Base-by-base conservation (phyloP, 2,113 vertebrate species). In the Rostratula benghalensis region DNA sequence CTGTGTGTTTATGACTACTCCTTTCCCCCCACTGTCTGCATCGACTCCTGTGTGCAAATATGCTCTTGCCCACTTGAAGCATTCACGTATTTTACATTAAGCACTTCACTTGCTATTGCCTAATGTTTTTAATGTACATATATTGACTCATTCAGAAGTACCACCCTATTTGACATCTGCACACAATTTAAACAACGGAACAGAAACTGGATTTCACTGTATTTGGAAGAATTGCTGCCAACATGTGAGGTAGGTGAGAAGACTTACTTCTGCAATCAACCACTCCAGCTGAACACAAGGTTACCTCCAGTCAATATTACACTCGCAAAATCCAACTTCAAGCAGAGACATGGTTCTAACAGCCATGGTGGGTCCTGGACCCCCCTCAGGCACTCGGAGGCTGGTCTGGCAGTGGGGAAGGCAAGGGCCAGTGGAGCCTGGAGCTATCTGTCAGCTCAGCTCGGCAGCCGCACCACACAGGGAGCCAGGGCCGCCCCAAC, bases 401-500 rank as follows among this genome's bases (percentile, higher is more conserved):
- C 61, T 27, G 21, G 10, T 20, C n/a, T 35, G 48, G 33, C 6
- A 24, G 28, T 3, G 28, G 45, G 33, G 22, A 33, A 37, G 27
- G 16, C 2, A 11, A 50, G 21, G 3, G 12, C 13, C 27, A 6
- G 41, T 7, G 21, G 13, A 24, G 22, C 3, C 13, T 2, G 3
- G 43, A 35, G 39, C 48, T 4, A 25, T 9, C 10, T 1, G 24
- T 9, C 39, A 7, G 28, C 28, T 14, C 39, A 7, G 28, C n/a
- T n/a, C 8, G 39, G 45, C 60, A 3, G 0, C 45, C 5, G 2
- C 3, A 17, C 43, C 37, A 31, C 7, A 3, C 33, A 5, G 21
- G 21, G 7, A 9, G 12, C 12, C 8, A 28, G 41, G 28, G 28
- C 73, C 9, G 2, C 6, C 1, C 21, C 51, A 14, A 18, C 17